A percentile compares a stretch with the other conserved stretches of the same genome.
phyloP scores from a whole-genome alignment of 92 coral and sea anemone genomes.

The Virgularia gustaviana region DNA sequence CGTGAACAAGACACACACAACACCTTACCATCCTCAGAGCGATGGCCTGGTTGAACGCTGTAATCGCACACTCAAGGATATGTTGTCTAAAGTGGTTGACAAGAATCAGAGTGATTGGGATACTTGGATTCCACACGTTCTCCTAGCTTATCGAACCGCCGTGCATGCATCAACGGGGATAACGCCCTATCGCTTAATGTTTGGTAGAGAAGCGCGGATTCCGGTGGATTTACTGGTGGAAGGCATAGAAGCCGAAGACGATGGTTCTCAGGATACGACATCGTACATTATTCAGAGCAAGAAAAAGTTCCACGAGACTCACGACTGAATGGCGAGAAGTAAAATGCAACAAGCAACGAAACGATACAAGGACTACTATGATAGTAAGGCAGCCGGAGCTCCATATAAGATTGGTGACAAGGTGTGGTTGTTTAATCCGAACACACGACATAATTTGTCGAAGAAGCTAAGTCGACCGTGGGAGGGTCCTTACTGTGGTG shows the following conservation, averaged over 20 bases:
- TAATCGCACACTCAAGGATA: constrained; percentile 17
- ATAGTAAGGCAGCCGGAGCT: too few species aligned
- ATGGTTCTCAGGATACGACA: too few species aligned
- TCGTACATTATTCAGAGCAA: too few species aligned
- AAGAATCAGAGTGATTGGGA: constrained; percentile 16
- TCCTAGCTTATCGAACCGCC: neutral
- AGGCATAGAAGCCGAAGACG: too few species aligned
- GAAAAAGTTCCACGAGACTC: too few species aligned
- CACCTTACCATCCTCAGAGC: neutral
- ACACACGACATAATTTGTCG: too few species aligned
- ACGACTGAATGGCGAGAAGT: too few species aligned
- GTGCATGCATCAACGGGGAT: neutral
- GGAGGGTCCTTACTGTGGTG: constrained; percentile 39
- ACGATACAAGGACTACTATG: too few species aligned
- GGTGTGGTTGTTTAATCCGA: too few species aligned
- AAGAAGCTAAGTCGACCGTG: constrained; percentile 22
- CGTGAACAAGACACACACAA: constrained; percentile 1
- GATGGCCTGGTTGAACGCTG: constrained; percentile 5
- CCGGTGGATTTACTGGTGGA: neutral
- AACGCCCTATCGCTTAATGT: neutral
- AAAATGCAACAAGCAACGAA: too few species aligned
- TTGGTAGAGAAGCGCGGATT: neutral
- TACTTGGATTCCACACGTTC: neutral
- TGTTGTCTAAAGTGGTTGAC: constrained; percentile 7
- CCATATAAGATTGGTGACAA: too few species aligned